Evolutionary conservation across 2,113 vertebrate species (phyloP).

Genomic region (Xenopus laevis): DNA sequence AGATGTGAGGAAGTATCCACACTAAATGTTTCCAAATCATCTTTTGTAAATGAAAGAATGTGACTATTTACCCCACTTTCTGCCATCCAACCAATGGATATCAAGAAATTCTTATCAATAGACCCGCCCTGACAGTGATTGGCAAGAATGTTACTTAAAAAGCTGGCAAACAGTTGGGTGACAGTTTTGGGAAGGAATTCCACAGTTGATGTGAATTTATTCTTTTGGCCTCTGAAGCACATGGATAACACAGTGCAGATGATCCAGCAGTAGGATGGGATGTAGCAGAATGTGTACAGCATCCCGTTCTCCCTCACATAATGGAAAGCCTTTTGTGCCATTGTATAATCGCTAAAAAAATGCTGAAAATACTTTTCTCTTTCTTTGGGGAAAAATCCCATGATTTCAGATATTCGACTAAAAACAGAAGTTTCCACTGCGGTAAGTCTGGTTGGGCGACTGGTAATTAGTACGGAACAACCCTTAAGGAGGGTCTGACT

Average conservation of each 20-base stretch:
- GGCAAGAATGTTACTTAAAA: conserved; percentile 51
- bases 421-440: conserved; percentile 34
- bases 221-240: not conserved
- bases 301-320: conserved; percentile 60
- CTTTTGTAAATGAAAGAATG: conserved; percentile 43
- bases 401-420: conserved; percentile 47
- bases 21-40: conserved; percentile 44
- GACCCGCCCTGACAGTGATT: conserved; percentile 47
- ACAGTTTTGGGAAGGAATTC: conserved; percentile 58
- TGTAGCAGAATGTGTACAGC: conserved; percentile 57
- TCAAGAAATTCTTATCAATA: not conserved
- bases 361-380: conserved; percentile 53
- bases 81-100: conserved; percentile 10
- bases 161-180: conserved; percentile 56
- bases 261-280: conserved; percentile 66
- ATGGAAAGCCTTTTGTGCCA: conserved; percentile 43
- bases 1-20: conserved; percentile 42
- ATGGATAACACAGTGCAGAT: conserved; percentile 17
- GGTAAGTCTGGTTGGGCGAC: conserved; percentile 35
- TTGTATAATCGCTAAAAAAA: conserved; percentile 51
- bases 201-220: not conserved
- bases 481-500: conserved; percentile 57
- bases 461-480: conserved; percentile 58
- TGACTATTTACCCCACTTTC: conserved; percentile 20
- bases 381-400: conserved; percentile 63